Percentiles rank a stretch among this genome's conserved stretches.
These are phyloP conservation scores for Pseudorhiza aurosa DNA, from an alignment of 30 jellyfish, hydroid and myxozoan species.

Conservation along the genomic window DNA sequence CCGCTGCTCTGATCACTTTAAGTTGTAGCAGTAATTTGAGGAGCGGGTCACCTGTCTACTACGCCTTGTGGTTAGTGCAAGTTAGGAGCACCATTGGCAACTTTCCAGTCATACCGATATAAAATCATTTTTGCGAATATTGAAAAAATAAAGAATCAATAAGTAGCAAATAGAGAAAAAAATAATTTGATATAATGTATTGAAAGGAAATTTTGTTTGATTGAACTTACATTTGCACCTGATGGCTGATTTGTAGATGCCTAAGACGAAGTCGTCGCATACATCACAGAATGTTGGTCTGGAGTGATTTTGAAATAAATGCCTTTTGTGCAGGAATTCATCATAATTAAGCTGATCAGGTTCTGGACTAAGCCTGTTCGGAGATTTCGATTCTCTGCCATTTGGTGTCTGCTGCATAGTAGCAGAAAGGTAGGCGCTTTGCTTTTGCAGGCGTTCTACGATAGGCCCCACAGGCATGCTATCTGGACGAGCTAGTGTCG, in stretches of 20 bases:
- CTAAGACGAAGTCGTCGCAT: conserved; percentile 90
- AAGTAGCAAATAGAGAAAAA: no score
- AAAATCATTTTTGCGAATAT: no score
- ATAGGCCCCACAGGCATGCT: conserved; percentile 52
- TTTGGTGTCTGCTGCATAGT: conserved; percentile 20
- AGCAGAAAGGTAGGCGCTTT: conserved; percentile 54
- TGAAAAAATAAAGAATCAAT: no score
- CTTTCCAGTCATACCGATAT: no score
- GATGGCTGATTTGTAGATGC: conserved; percentile 79
- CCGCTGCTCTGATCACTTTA: no score
- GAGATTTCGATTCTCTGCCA: not conserved
- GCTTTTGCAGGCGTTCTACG: conserved; percentile 65
- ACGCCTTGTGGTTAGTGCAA: no score
- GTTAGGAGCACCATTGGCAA: no score
- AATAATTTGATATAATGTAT: no score
- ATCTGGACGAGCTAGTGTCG: conserved; percentile 18
- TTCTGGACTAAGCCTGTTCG: conserved; percentile 23
- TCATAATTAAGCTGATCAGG: conserved; percentile 17
- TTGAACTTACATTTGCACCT: conserved; percentile 82
- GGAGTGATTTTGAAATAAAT: conserved; percentile 74
- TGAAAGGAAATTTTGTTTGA: no score
- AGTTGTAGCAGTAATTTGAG: no score
- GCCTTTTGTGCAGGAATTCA: conserved; percentile 46
- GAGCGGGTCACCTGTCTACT: no score
- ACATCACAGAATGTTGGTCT: conserved; percentile 96